These are phyloP conservation scores for Platycnemis pennipes DNA, from an alignment of 2,888 invertebrate genomes.

Conservation along the genomic window DNA sequence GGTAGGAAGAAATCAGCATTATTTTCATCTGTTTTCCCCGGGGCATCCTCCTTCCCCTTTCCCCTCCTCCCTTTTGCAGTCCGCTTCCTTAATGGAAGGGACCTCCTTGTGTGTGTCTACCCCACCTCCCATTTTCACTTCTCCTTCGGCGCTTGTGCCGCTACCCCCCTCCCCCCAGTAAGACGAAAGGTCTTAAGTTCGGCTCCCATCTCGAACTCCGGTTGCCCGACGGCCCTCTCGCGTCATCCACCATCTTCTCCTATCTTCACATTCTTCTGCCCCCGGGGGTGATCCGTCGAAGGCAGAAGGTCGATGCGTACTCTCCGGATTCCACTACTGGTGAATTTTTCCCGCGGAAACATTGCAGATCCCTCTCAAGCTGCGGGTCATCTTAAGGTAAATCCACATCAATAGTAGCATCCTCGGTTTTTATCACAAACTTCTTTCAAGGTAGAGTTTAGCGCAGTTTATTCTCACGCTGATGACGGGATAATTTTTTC, in stretches of 20 bases:
- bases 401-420: too few relatives aligned
- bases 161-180: background rate
- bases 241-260: background rate
- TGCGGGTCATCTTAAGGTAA: background rate
- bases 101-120: background rate
- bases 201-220: background rate
- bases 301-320: too few relatives aligned
- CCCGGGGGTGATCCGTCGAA: background rate
- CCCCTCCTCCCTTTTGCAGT: background rate
- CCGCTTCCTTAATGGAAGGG: constrained; percentile 33
- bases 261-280: background rate
- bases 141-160: background rate
- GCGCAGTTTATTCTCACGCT: too few relatives aligned
- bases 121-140: background rate
- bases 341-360: background rate
- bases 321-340: background rate
- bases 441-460: too few relatives aligned
- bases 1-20: constrained; percentile 61
- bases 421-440: too few relatives aligned
- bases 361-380: background rate
- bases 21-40: constrained; percentile 66
- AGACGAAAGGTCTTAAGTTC: constrained; percentile 49
- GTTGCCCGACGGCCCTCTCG: background rate
- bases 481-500: too few relatives aligned
- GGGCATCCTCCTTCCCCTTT: background rate